These are phyloP conservation scores for Eucera pruinosa DNA, from an alignment of 2,888 invertebrate genomes.

Conservation along the genomic window DNA sequence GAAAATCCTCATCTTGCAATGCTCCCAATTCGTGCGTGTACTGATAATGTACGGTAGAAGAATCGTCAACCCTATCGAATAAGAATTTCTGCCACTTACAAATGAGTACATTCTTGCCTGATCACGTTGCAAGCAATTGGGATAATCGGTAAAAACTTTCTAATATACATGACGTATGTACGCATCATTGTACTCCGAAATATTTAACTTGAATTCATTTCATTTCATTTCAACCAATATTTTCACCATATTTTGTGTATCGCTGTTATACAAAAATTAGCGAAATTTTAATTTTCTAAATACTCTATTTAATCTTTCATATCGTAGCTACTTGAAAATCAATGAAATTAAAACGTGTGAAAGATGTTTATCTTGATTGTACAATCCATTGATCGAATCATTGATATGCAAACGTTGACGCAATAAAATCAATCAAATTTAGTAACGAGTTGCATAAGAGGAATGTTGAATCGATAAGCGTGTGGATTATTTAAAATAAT, in stretches of 20 bases:
- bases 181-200: too few relatives aligned
- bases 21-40: slow-evolving; percentile 90
- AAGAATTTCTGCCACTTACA: slow-evolving; percentile 61
- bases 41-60: slow-evolving; percentile 94
- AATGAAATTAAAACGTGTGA: too few relatives aligned
- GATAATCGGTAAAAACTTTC: not conserved
- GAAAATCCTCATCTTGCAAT: slow-evolving; percentile 92
- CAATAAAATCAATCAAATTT: not conserved
- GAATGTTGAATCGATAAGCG: not conserved
- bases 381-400: not conserved
- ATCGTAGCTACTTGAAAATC: not conserved
- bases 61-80: slow-evolving; percentile 88
- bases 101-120: slow-evolving; percentile 46
- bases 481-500: not conserved
- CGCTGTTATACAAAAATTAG: too few relatives aligned
- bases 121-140: slow-evolving; percentile 21
- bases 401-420: not conserved
- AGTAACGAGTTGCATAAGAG: too few relatives aligned
- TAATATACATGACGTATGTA: too few relatives aligned
- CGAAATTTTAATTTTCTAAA: too few relatives aligned
- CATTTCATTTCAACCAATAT: too few relatives aligned
- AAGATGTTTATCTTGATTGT: not conserved
- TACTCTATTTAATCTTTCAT: not conserved
- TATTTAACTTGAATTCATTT: too few relatives aligned
- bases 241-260: too few relatives aligned